Evolutionary conservation across 2,797 vertebrate genomes (phyloP), one percentile per base, ranked within the genome.

Genomic region (Myiothlypis coronata): DNA sequence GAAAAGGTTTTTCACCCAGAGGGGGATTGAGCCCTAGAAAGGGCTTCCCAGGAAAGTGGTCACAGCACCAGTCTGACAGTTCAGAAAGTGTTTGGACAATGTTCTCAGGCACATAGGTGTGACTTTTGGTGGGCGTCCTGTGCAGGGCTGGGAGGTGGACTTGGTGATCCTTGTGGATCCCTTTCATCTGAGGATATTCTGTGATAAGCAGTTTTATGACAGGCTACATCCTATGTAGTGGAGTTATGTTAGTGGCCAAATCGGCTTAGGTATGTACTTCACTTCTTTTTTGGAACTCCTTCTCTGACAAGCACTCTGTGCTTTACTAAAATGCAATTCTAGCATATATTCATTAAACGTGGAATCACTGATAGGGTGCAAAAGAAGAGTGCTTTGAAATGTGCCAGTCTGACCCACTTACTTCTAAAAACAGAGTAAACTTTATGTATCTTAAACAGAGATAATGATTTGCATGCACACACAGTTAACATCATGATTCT

Each of bases 101-200:
- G 13, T 11, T 57, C 6, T 34, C 3, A 0, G 6, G 12, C 6
- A 39, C 9, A 3, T 27, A 37, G 14, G 3, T 50, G 21, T 18
- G 24, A 57, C 19, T 44, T 47, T 19, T 70, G 24, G 13, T 44
- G 8, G 28, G 28, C 63, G 20, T 61, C 23, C 35, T 49, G 35
- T 76, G 49, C 43, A 39, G 28, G n/a, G 28, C 14, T 28, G 18
- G 14, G 24, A 64, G 28, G 1, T 77, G n/a, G 56, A 39, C 24
- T 64, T 30, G 8, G 28, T 50, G 49, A 70, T 70, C 64, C 24
- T 44, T 70, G 14, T 46, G 21, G 5, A 12, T 64, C 50, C n/a
- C 30, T 71, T 77, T 50, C 26, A 83, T 3, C 24, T 89, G 24
- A 39, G 24, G 37, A 23, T 34, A 9, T 39, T 34, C 24, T 64